Conservation (phyloP, 2,113 vertebrate genomes). For the Oryctolagus cuniculus region DNA sequence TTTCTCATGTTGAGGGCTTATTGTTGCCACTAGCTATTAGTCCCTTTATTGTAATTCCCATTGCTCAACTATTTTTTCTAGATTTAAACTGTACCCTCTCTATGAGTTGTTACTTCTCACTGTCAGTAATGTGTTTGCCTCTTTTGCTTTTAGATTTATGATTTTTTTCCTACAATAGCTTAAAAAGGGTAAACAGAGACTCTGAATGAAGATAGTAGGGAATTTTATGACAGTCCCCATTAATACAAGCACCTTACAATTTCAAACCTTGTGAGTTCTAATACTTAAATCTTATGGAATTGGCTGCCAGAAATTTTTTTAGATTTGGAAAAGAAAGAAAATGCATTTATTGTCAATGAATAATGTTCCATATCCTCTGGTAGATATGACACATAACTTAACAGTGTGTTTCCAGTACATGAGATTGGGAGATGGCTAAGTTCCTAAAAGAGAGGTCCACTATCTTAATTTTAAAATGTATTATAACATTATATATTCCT, state of each 20-base stretch:
- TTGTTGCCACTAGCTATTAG: neutral
- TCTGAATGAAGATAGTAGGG: neutral
- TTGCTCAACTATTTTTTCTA: neutral
- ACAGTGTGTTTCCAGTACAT: neutral
- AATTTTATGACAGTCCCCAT: neutral
- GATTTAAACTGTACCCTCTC: neutral
- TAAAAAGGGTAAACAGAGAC: neutral
- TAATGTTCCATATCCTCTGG: neutral
- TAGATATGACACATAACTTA: neutral
- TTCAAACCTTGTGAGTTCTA: neutral
- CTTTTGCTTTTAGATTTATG: neutral
- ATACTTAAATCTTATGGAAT: neutral
- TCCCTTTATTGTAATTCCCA: too few species aligned
- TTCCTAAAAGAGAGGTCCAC: neutral
- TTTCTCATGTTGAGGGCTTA: neutral
- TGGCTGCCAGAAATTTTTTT: neutral
- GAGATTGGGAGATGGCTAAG: neutral
- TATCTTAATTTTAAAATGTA: neutral
- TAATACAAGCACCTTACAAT: neutral
- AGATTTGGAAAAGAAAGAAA: neutral
- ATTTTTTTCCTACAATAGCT: neutral
- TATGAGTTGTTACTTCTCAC: neutral
- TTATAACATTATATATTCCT: neutral
- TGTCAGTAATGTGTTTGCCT: neutral
- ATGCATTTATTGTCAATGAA: neutral